Conservation (phyloP, 2,888 invertebrate species). For the Leptinotarsa rubiginosa region DNA sequence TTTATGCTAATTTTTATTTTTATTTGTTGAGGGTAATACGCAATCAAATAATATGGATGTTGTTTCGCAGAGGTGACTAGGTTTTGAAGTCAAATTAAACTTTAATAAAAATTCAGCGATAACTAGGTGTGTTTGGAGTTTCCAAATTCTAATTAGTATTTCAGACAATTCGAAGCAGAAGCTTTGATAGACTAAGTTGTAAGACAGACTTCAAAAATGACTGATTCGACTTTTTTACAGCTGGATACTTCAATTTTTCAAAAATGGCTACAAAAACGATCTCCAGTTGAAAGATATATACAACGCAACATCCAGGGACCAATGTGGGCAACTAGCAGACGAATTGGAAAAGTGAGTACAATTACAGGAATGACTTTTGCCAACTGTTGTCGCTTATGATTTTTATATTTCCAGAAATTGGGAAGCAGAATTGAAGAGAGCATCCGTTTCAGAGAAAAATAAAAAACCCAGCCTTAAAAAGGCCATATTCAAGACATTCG, state of each 20-base stretch:
- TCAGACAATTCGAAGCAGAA: no score
- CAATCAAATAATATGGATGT: no score
- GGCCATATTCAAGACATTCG: constrained; percentile 73
- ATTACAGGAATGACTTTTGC: not conserved
- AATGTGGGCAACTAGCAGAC: constrained; percentile 75
- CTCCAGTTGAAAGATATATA: constrained; percentile 76
- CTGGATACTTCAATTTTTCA: constrained; percentile 76
- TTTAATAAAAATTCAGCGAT: no score
- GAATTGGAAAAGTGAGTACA: constrained; percentile 70
- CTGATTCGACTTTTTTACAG: constrained; percentile 64
- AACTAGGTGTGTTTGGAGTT: no score
- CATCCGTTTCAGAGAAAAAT: constrained; percentile 67
- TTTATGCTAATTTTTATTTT: no score
- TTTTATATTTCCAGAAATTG: constrained; percentile 67
- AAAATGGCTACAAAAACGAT: constrained; percentile 73
- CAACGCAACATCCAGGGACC: constrained; percentile 72
- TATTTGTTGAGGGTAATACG: no score
- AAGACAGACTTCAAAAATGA: no score
- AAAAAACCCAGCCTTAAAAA: constrained; percentile 72
- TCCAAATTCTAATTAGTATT: no score
- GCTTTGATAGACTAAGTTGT: no score
- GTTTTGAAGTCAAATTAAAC: no score
- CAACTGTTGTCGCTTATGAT: not conserved
- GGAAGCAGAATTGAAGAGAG: constrained; percentile 70
- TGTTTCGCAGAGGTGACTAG: no score